These are phyloP conservation scores for Mus spicilegus DNA, from an alignment of 2,113 vertebrate species.

Conservation along the genomic window DNA sequence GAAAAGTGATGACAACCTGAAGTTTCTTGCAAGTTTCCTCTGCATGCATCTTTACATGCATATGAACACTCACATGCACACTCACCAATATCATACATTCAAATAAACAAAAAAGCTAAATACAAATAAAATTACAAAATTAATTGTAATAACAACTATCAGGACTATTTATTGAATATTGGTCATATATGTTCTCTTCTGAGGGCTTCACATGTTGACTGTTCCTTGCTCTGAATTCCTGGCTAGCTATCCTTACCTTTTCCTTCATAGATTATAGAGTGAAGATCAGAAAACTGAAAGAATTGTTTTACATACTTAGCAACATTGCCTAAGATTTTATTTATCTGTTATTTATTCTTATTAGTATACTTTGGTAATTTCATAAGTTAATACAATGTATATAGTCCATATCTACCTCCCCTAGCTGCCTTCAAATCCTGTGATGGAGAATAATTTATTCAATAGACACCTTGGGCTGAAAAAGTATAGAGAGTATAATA, in stretches of 20 bases:
- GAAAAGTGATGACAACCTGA: not conserved
- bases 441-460: not conserved
- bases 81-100: not conserved
- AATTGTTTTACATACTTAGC: conserved; percentile 37
- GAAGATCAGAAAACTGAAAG: not conserved
- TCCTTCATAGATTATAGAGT: not conserved
- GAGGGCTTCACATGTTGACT: not conserved
- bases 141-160: not conserved
- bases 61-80: too few species aligned
- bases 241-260: not conserved
- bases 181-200: not conserved
- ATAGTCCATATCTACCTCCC: not conserved
- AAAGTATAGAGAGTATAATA: not conserved
- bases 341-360: not conserved
- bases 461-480: not conserved
- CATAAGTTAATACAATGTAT: not conserved
- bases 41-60: accelerated
- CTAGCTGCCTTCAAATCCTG: not conserved
- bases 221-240: not conserved
- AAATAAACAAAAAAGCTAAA: not conserved
- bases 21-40: not conserved
- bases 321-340: not conserved
- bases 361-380: not conserved
- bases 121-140: not conserved
- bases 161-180: not conserved